A percentile compares a stretch with the other conserved stretches of the same genome.
Evolutionary conservation across 2,888 invertebrate species (phyloP).

Genomic region (Branchinecta sandiegonensis): DNA sequence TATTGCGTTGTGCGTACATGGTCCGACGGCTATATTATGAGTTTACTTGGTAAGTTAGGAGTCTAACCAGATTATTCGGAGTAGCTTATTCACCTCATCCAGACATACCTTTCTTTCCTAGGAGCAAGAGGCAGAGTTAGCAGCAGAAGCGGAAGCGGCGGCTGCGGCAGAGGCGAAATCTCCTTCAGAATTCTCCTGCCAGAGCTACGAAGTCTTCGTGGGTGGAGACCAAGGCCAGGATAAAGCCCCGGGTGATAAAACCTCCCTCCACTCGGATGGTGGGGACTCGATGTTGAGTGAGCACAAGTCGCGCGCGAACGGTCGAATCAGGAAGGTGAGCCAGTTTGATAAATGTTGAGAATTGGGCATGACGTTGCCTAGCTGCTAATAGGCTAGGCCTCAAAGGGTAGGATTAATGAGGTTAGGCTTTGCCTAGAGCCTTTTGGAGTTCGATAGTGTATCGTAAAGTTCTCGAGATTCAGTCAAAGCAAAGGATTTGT

Average conservation of each 20-base stretch:
- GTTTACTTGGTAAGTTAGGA: too few relatives aligned
- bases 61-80: too few relatives aligned
- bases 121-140: conserved; percentile 26
- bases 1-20: too few relatives aligned
- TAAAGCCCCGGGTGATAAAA: conserved; percentile 69
- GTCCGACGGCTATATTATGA: too few relatives aligned
- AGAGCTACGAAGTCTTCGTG: conserved; percentile 80
- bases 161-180: conserved; percentile 51
- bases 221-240: conserved; percentile 76
- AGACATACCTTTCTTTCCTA: background rate
- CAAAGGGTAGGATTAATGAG: background rate
- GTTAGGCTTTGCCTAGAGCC: too few relatives aligned
- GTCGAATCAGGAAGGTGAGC: conserved; percentile 75
- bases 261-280: conserved; percentile 71
- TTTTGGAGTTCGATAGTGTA: too few relatives aligned
- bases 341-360: too few relatives aligned
- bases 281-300: conserved; percentile 73
- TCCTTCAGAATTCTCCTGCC: conserved; percentile 78
- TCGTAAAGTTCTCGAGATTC: too few relatives aligned
- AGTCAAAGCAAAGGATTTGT: too few relatives aligned
- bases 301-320: conserved; percentile 39
- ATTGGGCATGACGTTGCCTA: background rate
- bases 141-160: conserved; percentile 37
- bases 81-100: too few relatives aligned
- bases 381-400: background rate